These are phyloP conservation scores for Scylla paramamosain DNA, from an alignment of 1,140 invertebrate species.

Conservation along the genomic window DNA sequence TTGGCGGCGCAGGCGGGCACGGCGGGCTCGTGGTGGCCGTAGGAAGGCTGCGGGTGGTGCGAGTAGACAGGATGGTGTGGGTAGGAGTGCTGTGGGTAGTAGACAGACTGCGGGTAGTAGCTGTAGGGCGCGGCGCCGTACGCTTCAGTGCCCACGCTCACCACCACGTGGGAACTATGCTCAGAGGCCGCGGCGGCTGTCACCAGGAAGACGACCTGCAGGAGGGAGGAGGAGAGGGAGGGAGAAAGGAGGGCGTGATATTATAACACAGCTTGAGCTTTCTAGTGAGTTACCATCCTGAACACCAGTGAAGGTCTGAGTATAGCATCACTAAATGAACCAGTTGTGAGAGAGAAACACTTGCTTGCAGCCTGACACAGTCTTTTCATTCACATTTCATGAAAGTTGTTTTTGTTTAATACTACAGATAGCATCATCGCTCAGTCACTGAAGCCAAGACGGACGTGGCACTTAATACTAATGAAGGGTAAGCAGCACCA, in stretches of 20 bases:
- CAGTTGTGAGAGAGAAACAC: neutral
- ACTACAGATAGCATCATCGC: neutral
- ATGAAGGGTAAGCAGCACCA: neutral
- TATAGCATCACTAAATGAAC: neutral
- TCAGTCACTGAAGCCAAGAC: neutral
- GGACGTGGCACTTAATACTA: neutral
- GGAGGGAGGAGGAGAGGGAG: neutral
- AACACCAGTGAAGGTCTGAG: too few relatives aligned
- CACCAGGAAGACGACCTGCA: slow-evolving; percentile 18
- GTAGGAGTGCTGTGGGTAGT: slow-evolving; percentile 30
- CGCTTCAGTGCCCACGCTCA: neutral
- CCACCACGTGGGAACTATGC: slow-evolving; percentile 31
- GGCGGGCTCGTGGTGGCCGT: slow-evolving; percentile 29
- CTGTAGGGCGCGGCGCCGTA: neutral
- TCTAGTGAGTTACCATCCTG: too few relatives aligned
- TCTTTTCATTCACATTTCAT: neutral
- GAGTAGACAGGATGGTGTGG: slow-evolving; percentile 25
- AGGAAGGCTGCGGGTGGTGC: neutral
- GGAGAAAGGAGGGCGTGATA: too few relatives aligned
- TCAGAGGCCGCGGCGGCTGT: neutral
- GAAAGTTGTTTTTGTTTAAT: too few relatives aligned
- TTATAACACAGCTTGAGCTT: too few relatives aligned
- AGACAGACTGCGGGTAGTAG: slow-evolving; percentile 28
- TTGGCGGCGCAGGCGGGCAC: slow-evolving; percentile 65
- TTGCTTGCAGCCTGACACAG: neutral